Conservation (phyloP, 2,888 invertebrate species). For the Mantis religiosa region DNA sequence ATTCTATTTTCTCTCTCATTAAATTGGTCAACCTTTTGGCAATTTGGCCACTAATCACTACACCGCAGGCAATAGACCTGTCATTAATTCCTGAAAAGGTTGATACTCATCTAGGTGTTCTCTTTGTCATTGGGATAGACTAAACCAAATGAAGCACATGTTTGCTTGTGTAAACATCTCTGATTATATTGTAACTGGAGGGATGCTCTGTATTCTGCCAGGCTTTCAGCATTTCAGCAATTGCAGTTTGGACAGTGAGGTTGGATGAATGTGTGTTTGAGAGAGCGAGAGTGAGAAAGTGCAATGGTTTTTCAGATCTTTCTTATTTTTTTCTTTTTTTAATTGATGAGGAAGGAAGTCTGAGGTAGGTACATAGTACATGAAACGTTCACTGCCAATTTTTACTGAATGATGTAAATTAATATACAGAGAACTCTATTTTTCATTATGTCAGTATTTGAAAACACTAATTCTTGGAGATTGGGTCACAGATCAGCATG, state of each 20-base stretch:
- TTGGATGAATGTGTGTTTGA: not conserved
- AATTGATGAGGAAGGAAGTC: constrained; percentile 1
- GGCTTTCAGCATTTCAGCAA: not conserved
- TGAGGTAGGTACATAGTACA: constrained; percentile 6
- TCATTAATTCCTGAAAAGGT: too few relatives aligned
- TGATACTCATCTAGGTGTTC: too few relatives aligned
- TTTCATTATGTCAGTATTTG: constrained; percentile 10
- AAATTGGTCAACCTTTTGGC: too few relatives aligned
- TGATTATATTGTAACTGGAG: too few relatives aligned
- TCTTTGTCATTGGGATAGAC: too few relatives aligned
- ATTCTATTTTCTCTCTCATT: too few relatives aligned
- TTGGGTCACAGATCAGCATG: not conserved
- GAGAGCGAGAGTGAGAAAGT: not conserved
- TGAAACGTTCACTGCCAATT: constrained; percentile 12
- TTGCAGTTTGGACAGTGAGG: not conserved
- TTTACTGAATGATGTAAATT: constrained; percentile 14
- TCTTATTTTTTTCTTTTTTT: not conserved
- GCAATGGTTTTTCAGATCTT: not conserved
- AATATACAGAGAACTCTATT: constrained; percentile 8
- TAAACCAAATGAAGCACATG: too few relatives aligned
- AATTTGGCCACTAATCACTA: too few relatives aligned
- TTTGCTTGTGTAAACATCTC: too few relatives aligned
- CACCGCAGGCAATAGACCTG: too few relatives aligned
- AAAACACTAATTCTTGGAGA: not conserved
- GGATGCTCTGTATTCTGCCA: too few relatives aligned